phyloP scores from a whole-genome alignment of 2,113 vertebrate species.

The Nycticebus coucang region DNA sequence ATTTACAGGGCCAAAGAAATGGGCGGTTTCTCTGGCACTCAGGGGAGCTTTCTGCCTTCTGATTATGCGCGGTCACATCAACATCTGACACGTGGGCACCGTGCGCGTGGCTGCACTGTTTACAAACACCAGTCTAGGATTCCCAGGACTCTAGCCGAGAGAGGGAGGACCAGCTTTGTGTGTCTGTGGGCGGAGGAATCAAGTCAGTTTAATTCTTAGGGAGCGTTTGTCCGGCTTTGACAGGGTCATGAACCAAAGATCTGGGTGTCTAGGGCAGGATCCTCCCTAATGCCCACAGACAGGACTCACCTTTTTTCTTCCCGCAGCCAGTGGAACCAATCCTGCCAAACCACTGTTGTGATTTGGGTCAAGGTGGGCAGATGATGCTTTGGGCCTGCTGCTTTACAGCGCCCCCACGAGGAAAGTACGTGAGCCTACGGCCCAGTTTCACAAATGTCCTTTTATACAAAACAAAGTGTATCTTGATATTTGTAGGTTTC shows the following conservation, averaged over 20 bases:
- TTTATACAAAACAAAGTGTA: not conserved
- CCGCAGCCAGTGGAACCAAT: not conserved
- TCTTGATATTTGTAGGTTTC: not conserved
- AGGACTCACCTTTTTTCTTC: no score
- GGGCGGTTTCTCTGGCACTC: not conserved
- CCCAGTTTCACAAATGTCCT: not conserved
- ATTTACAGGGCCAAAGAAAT: not conserved
- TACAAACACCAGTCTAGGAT: conserved; percentile 78
- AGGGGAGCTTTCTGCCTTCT: not conserved
- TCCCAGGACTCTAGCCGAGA: conserved; percentile 58
- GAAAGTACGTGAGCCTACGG: not conserved
- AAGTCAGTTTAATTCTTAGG: conserved; percentile 16
- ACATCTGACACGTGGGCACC: not conserved
- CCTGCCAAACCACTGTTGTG: not conserved
- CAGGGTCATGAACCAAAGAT: conserved; percentile 59
- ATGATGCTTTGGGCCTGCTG: not conserved
- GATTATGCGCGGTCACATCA: not conserved
- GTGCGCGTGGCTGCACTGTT: conserved; percentile 71
- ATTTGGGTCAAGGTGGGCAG: not conserved
- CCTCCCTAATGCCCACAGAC: not conserved
- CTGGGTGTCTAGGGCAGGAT: conserved; percentile 36
- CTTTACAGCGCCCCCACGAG: not conserved
- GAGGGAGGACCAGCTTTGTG: not conserved
- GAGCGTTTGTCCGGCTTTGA: conserved; percentile 5
- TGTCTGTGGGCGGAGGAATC: not conserved